Evolutionary conservation across 2,888 invertebrate genomes (phyloP), one percentile per base, ranked within the genome.

Genomic region (Drosophila longiperda): DNA sequence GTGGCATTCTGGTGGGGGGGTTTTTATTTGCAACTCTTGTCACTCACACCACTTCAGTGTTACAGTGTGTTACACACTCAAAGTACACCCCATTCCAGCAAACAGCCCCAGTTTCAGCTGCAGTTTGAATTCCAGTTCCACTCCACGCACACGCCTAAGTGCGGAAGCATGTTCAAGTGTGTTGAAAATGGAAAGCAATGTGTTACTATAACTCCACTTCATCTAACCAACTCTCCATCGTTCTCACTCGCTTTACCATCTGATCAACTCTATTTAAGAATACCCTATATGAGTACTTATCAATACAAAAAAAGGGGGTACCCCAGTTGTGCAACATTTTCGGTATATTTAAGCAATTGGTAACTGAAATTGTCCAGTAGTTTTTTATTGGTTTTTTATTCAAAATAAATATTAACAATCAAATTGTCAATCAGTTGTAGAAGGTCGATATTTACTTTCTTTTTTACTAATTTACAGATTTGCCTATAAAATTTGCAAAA

Each of bases 161-260:
- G 90, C 91, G 88, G 88, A 91, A 91, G 82, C 91, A 89, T 91
- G 91, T 91, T 91, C 82, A 91, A 91, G 91, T 90, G 81, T 87
- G 81, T 80, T 87, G 80, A 77, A 87, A 86, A 87, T 86, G 85
- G 82, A 80, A 83, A 87, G 75, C 80, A 65, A 79, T 78, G 78
- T 78, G 78, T 79, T 70, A 69, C 66, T 76, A n/a, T 53, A 23
- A 36, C 54, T 69, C 58, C 45, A 52, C 60, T 15, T 9, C 62
- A 20, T 59, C 54, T 45, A 45, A 23, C 50, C 54, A 54, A 17
- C 45, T 45, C 15, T 23, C 45, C 45, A 45, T 7, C 45, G 45
- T 3, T 20, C 45, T 3, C 45, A 29, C 54, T 34, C 45, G 45
- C 70, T n/a, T 57, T 38, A 12, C 32, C 53, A 26, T 23, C 45